Conservation (phyloP, 2,797 vertebrate genomes). For the Pseudopleuronectes americanus region DNA sequence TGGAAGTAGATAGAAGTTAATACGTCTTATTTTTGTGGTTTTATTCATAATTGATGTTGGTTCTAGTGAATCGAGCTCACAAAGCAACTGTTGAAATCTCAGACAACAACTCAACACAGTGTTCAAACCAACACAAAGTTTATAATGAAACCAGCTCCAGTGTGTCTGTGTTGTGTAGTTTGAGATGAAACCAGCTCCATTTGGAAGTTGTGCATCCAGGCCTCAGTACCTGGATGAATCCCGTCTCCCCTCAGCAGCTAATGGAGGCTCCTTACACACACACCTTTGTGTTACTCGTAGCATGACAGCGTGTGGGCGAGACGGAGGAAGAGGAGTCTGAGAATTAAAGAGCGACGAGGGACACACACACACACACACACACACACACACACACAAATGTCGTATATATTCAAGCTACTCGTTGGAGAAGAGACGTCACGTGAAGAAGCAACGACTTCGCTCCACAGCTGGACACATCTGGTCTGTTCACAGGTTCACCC, state of each 20-base stretch:
- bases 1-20: background rate
- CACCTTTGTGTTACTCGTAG: conserved; percentile 43
- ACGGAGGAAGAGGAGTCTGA: conserved; percentile 2
- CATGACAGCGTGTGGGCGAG: conserved; percentile 24
- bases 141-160: conserved; percentile 18
- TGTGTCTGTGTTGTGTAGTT: conserved; percentile 16
- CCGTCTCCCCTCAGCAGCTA: conserved; percentile 35
- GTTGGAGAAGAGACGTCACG: conserved; percentile 15
- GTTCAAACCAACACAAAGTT: no score
- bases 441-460: conserved; percentile 22
- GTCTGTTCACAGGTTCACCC: conserved; percentile 9
- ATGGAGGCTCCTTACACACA: conserved; percentile 44
- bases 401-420: conserved; percentile 2
- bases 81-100: no score
- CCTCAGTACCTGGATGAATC: conserved; percentile 32
- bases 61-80: no score
- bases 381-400: background rate
- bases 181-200: no score
- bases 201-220: conserved; percentile 46
- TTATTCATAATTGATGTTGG: no score
- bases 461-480: conserved; percentile 32
- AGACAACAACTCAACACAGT: no score
- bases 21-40: no score
- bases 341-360: conserved; percentile 35
- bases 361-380: background rate